Evolutionary conservation across 2,888 invertebrate genomes (phyloP), one percentile per base, ranked within the genome.

Genomic region (Cephus nigrinus): DNA sequence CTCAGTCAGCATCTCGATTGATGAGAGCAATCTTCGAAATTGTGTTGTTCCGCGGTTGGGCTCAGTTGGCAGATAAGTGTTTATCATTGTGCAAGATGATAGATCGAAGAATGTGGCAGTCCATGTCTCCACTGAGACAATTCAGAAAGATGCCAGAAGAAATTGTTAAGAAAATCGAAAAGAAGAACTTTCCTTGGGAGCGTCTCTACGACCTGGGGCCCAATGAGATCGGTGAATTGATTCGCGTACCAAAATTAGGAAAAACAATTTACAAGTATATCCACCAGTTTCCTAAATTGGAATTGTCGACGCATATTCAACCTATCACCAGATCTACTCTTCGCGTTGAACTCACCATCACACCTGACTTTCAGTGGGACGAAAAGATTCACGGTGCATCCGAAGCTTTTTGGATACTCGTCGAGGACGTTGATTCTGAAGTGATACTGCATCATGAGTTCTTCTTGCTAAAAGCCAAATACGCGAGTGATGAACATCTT

Each of bases 311-410:
- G 0, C 98, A 99, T 90, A 98, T 99, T 84, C 99, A 99, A 91
- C 99, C 99, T 0, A 98, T 99, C 82, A 99, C 99, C 0, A 92
- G 97, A 77, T 96, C 97, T 1, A 99, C 99, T 0, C 92, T 99
- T 32, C 93, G 98, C 77, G 98, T 99, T 0, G 99, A 99, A 92
- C 92, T 99, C 30, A 99, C 99, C 0, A 97, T 99, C 80, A 98
- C 98, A 0, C 99, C 99, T 0, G 99, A 99, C 92, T 99, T 99
- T 92, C 98, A 99, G 88, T 99, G 99, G 99, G 99, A 99, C 86
- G 99, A 99, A 82, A 99, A 98, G 92, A 93, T 97, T 34, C 94
- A 95, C 86, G 96, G 96, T 0, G 95, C 95, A 68, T 96, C 96
- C 0, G 97, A 97, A 91, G 97, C 96, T 0, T 97, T 97, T 91